phyloP scores from a whole-genome alignment of 2,797 vertebrate species.

The Lophotriccus pileatus region DNA sequence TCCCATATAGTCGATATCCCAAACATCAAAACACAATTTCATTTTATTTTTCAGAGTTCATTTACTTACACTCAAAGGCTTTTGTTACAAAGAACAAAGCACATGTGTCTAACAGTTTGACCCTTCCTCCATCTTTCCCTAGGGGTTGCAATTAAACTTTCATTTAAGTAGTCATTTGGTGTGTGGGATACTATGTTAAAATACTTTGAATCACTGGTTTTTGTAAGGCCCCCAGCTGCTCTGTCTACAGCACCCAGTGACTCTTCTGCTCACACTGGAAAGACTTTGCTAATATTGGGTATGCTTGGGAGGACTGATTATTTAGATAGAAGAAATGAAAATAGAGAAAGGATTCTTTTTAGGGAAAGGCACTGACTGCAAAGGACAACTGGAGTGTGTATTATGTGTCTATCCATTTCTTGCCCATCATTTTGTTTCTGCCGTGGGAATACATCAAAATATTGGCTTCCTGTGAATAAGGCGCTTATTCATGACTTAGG shows the following conservation, averaged over 20 bases:
- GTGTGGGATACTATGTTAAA: constrained; percentile 37
- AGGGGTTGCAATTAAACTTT: constrained; percentile 63
- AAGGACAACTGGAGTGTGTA: constrained; percentile 36
- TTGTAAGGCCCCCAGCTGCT: constrained; percentile 43
- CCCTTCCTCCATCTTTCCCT: constrained; percentile 49
- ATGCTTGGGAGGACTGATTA: constrained; percentile 17
- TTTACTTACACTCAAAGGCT: constrained; percentile 53
- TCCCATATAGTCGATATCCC: background rate
- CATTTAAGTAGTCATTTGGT: constrained; percentile 58
- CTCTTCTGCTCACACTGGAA: constrained; percentile 11
- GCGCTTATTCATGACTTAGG: constrained; percentile 31
- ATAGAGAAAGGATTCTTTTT: constrained; percentile 13
- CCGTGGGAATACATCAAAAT: constrained; percentile 43
- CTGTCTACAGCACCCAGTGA: constrained; percentile 25
- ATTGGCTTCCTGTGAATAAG: constrained; percentile 58
- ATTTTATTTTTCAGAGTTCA: constrained; percentile 50
- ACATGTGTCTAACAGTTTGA: constrained; percentile 60
- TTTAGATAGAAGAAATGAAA: constrained; percentile 49
- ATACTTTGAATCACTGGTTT: constrained; percentile 47
- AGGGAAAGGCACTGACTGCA: constrained; percentile 30
- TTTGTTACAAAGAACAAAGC: constrained; percentile 67
- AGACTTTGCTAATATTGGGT: background rate
- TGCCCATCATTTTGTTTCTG: constrained; percentile 35
- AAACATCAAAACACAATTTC: constrained; percentile 40
- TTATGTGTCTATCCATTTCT: constrained; percentile 33